Evolutionary conservation across 2,797 vertebrate species (phyloP).

Genomic region (Amazona finschi): DNA sequence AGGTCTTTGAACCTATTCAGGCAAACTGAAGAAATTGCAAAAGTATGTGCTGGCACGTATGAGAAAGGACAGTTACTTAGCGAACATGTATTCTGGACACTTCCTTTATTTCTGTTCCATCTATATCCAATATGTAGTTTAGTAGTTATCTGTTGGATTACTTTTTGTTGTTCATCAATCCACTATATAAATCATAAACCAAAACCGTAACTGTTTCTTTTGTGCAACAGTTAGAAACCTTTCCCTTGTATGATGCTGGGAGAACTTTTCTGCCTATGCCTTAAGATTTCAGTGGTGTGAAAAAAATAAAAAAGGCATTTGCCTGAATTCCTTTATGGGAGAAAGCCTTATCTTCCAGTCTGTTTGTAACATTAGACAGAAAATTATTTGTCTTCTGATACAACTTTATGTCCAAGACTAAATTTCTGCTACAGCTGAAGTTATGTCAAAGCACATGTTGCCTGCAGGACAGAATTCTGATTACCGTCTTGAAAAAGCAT

Average conservation of each 20-base stretch:
- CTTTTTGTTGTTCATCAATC: neutral
- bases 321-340: neutral
- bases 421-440: neutral
- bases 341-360: neutral
- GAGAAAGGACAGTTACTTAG: neutral
- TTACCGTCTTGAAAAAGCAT: neutral
- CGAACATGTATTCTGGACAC: fast-evolving
- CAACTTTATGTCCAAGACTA: neutral
- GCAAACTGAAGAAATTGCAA: neutral
- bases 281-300: neutral
- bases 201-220: neutral
- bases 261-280: neutral
- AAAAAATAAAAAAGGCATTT: neutral
- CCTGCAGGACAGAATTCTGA: neutral
- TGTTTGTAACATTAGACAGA: neutral
- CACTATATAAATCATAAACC: neutral
- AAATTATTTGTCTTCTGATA: neutral
- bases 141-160: neutral
- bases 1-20: neutral
- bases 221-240: neutral
- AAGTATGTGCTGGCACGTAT: neutral
- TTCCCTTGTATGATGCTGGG: neutral
- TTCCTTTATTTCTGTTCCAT: neutral
- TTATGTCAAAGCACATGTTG: neutral
- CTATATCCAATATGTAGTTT: neutral